A percentile compares a stretch with the other conserved stretches of the same genome.
phyloP scores from a whole-genome alignment of 2,888 invertebrate species.

The Meliscaeva auricollis region DNA sequence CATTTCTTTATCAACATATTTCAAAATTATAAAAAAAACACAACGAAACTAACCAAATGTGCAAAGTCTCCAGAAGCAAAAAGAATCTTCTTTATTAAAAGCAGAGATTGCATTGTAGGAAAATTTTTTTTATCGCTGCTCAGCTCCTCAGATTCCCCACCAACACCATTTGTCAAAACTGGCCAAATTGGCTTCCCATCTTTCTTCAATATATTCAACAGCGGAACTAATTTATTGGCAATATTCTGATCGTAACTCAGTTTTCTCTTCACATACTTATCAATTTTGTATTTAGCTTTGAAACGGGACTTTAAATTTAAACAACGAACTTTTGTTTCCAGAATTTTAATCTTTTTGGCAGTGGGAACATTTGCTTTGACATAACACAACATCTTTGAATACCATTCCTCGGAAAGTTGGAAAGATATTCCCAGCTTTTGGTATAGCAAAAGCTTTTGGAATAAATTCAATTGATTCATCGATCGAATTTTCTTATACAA shows the following conservation, averaged over 20 bases:
- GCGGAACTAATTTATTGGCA: conserved; percentile 78
- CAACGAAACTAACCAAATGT: conserved; percentile 78
- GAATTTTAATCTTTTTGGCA: conserved; percentile 24
- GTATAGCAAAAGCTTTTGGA: conserved; percentile 81
- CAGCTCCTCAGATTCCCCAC: background rate
- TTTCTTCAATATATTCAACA: conserved; percentile 79
- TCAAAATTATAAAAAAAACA: background rate
- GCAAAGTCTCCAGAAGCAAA: conserved; percentile 82
- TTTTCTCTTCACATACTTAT: conserved; percentile 76
- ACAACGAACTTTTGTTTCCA: conserved; percentile 77
- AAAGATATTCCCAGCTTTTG: conserved; percentile 81
- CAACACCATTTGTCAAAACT: conserved; percentile 48
- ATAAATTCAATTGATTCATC: conserved; percentile 81
- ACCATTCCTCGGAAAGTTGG: conserved; percentile 77
- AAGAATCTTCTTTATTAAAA: conserved; percentile 81
- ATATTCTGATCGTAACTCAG: conserved; percentile 76
- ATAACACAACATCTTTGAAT: conserved; percentile 77
- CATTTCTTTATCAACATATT: background rate
- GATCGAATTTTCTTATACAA: conserved; percentile 80
- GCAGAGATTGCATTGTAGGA: conserved; percentile 77
- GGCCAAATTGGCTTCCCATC: conserved; percentile 57
- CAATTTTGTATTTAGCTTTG: conserved; percentile 81
- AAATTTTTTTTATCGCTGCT: background rate
- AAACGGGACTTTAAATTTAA: conserved; percentile 79
- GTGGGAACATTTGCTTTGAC: conserved; percentile 76